phyloP scores from a whole-genome alignment of 2,113 vertebrate species.

The Lipophrys pholis region DNA sequence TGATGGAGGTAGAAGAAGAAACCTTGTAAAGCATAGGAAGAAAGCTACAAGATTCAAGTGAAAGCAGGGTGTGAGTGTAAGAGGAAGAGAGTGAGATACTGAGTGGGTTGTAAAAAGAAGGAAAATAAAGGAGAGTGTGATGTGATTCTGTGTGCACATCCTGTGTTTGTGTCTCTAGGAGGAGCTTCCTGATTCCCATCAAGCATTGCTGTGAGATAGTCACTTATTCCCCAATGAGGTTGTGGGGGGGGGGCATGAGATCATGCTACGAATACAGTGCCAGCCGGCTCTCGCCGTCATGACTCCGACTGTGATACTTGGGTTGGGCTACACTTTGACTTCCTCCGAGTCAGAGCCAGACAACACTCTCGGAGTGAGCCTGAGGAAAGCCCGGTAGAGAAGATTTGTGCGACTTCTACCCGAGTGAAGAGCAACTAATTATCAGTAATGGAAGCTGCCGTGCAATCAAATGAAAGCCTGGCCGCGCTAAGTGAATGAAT shows the following conservation, averaged over 20 bases:
- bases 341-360: background rate
- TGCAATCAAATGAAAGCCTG: too few relatives aligned
- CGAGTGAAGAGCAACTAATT: background rate
- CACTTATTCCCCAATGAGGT: constrained; percentile 44
- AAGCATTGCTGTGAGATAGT: constrained; percentile 41
- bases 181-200: constrained; percentile 73
- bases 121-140: constrained; percentile 16
- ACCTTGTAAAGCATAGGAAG: background rate
- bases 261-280: constrained; percentile 49
- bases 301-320: constrained; percentile 15
- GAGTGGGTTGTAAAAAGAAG: background rate
- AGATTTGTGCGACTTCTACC: background rate
- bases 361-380: background rate
- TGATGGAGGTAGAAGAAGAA: background rate
- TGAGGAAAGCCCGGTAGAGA: background rate
- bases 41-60: background rate
- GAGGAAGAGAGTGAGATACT: constrained; percentile 18
- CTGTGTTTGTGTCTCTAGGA: constrained; percentile 65
- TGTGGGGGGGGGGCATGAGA: constrained; percentile 32
- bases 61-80: constrained; percentile 5
- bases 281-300: constrained; percentile 31
- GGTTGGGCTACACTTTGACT: constrained; percentile 3
- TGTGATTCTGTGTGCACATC: constrained; percentile 50
- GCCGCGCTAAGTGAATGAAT: background rate
- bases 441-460: background rate